Conservation (phyloP, 1,140 invertebrate genomes). For the Caligus rogercresseyi region DNA sequence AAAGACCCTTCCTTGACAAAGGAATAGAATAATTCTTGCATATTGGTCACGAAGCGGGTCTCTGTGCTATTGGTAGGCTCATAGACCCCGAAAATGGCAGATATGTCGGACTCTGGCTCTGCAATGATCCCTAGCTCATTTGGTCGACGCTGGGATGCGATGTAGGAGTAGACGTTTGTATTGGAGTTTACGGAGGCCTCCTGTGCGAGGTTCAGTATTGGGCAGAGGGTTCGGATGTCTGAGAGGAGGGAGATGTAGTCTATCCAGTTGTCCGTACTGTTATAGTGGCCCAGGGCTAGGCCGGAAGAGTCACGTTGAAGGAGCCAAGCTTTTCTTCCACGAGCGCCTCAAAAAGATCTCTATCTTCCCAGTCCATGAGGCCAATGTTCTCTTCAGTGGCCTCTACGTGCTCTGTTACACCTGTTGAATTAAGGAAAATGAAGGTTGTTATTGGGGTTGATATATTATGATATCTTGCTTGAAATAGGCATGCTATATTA, state of each 20-base stretch:
- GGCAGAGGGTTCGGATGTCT: conserved; percentile 57
- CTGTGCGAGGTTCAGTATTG: conserved; percentile 39
- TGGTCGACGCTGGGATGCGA: conserved; percentile 39
- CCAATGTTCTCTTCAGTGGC: conserved; percentile 40
- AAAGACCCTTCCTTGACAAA: conserved; percentile 43
- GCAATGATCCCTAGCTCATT: conserved; percentile 32
- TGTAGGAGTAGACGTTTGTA: conserved; percentile 45
- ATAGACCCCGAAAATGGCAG: conserved; percentile 56
- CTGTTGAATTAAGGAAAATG: conserved; percentile 21
- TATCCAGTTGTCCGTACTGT: conserved; percentile 30
- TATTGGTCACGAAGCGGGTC: conserved; percentile 49
- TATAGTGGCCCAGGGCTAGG: conserved; percentile 4
- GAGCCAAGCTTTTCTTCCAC: conserved; percentile 2
- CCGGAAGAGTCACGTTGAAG: conserved; percentile 14
- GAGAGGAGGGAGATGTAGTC: conserved; percentile 42
- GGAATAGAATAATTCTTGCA: conserved; percentile 60
- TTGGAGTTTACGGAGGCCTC: conserved; percentile 34
- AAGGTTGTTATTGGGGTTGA: conserved; percentile 36
- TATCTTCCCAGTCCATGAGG: conserved; percentile 13
- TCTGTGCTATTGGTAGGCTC: conserved; percentile 47
- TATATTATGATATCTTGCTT: neutral
- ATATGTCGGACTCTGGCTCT: conserved; percentile 46
- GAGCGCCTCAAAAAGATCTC: neutral
- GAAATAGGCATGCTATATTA: too few relatives aligned
- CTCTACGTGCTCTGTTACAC: conserved; percentile 50